Base-by-base conservation (phyloP, 2,797 vertebrate species). In the Scolopax rusticola region DNA sequence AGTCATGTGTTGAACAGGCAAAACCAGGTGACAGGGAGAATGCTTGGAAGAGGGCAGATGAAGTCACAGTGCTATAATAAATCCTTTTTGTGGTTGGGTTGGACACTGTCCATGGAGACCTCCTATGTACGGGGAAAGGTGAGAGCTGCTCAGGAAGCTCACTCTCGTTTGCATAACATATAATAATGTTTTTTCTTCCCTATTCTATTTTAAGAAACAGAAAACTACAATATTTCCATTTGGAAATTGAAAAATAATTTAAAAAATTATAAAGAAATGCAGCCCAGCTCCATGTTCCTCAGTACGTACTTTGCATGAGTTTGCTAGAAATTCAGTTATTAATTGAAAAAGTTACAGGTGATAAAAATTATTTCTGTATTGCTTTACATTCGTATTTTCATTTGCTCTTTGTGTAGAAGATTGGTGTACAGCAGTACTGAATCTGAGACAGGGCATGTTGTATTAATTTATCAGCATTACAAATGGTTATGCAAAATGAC, bases 231-330 rank as follows among this genome's bases (percentile, higher is more conserved):
- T 10, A 15, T 2, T 40, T 6, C 3, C 16, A 40, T 64, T 23
- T 27, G 8, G 13, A 63, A 71, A 69, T 6, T 0, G 19, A 11
- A 30, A 59, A 48, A 47, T 45, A 45, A 45, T 33, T 33, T 1
- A 36, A 30, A 33, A 33, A 36, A 36, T 20, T 28, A 16, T 30
- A 41, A 27, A 25, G 1, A 2, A 75, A 45, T 8, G 8, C 38
- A 61, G 2, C 3, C 27, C 61, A 36, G 4, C 10, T 92, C 11
- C 2, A 3, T 24, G 8, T 51, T 91, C n/a, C 7, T 71, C 33
- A 16, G 7, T 3, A 11, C 1, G 8, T 20, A 12, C 9, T 48
- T 71, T 45, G 3, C 21, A 28, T 4, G 12, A 65, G 2, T 36
- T 81, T 38, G 3, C 19, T 71, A 43, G 43, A 64, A 84, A 78